A percentile compares a stretch with the other conserved stretches of the same genome.
Conservation (phyloP, 2,113 vertebrate genomes). For the Riparia riparia region DNA sequence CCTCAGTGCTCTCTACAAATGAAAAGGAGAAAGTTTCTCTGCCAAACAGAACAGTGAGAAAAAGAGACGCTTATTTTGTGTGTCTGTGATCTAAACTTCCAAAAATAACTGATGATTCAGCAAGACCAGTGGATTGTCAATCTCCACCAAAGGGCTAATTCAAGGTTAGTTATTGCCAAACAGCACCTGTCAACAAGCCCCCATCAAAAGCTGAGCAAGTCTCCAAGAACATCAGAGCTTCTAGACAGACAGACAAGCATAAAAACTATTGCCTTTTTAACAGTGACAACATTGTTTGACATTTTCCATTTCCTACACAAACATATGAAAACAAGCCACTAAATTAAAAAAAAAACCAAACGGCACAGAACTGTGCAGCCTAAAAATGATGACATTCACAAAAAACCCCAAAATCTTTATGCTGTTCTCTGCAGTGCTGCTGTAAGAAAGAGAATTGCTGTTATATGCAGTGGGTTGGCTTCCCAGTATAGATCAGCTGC, state of each 20-base stretch:
- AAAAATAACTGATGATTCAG: background rate
- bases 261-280: background rate
- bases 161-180: background rate
- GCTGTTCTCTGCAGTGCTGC: background rate
- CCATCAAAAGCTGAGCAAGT: background rate
- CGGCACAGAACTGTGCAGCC: background rate
- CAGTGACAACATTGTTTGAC: background rate
- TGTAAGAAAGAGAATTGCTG: background rate
- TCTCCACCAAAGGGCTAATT: background rate
- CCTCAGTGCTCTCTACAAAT: background rate
- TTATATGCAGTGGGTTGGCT: background rate
- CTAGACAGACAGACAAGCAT: background rate
- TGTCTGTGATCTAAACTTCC: background rate
- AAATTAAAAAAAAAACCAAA: background rate
- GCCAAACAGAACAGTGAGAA: background rate
- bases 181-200: background rate
- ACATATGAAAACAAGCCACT: background rate
- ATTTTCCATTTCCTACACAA: background rate
- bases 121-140: background rate
- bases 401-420: background rate
- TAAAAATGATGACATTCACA: background rate
- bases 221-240: background rate
- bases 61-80: background rate
- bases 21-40: background rate
- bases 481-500: background rate